phyloP scores from a whole-genome alignment of 2,113 vertebrate genomes.

The Hiodon tergisus region DNA sequence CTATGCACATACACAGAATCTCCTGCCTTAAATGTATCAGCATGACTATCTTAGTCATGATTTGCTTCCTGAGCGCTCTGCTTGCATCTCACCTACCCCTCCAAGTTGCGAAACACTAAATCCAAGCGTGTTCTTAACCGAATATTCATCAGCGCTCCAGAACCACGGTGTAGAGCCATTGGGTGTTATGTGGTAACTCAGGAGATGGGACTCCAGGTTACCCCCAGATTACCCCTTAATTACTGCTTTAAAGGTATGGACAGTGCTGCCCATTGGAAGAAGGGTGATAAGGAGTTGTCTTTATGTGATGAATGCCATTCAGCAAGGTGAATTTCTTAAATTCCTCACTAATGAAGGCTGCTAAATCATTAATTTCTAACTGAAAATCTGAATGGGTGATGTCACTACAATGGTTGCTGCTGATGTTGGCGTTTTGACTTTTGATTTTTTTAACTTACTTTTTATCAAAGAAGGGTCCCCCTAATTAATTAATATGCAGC shows the following conservation, averaged over 20 bases:
- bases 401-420: slow-evolving; percentile 21
- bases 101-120: neutral
- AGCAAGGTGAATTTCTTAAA: slow-evolving; percentile 17
- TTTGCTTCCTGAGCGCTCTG: slow-evolving; percentile 8
- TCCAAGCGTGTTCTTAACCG: slow-evolving; percentile 12
- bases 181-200: slow-evolving; percentile 11
- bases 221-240: neutral
- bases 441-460: slow-evolving; percentile 30
- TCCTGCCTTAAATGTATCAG: neutral
- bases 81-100: neutral
- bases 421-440: slow-evolving; percentile 1
- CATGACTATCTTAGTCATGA: slow-evolving; percentile 9
- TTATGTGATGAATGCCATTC: slow-evolving; percentile 29
- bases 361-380: slow-evolving; percentile 15
- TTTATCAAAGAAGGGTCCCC: neutral
- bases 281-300: slow-evolving; percentile 22
- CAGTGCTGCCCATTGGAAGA: neutral
- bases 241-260: slow-evolving; percentile 13
- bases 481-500: slow-evolving; percentile 25
- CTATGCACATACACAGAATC: slow-evolving; percentile 6
- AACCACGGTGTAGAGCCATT: slow-evolving; percentile 1
- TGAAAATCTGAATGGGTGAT: slow-evolving; percentile 16
- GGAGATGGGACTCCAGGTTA: neutral
- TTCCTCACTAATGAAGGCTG: slow-evolving; percentile 7
- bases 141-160: slow-evolving; percentile 6